Evolutionary conservation across 2,888 invertebrate genomes (phyloP).

Genomic region (Tinea trinotella): DNA sequence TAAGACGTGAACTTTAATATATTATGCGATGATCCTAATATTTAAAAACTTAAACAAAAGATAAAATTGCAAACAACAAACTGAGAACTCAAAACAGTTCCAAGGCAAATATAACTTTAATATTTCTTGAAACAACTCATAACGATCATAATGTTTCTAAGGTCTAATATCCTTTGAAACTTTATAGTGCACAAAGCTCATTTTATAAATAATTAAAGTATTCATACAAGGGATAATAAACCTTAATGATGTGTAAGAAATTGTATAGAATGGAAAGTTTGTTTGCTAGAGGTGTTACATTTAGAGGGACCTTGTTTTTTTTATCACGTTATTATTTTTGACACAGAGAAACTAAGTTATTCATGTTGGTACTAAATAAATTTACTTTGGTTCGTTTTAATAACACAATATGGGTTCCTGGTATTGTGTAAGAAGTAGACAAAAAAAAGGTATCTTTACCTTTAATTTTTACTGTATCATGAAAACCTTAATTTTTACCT

Average conservation of each 20-base stretch:
- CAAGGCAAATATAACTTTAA: neutral
- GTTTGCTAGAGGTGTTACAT: conserved; percentile 33
- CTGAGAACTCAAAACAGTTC: neutral
- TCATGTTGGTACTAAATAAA: conserved; percentile 13
- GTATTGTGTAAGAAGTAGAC: too few relatives aligned
- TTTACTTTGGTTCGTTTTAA: neutral
- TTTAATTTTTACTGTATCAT: too few relatives aligned
- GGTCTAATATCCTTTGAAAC: neutral
- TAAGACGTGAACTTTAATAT: too few relatives aligned
- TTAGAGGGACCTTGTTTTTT: conserved; percentile 34
- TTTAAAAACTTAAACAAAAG: neutral
- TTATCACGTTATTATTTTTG: conserved; percentile 22
- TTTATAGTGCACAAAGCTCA: neutral
- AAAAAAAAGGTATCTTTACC: too few relatives aligned
- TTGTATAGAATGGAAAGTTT: neutral
- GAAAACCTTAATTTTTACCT: too few relatives aligned
- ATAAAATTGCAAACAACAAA: neutral
- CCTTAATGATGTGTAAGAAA: neutral
- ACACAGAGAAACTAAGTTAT: neutral
- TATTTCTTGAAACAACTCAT: neutral
- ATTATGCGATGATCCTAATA: too few relatives aligned
- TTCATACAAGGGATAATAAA: neutral
- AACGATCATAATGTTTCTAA: neutral
- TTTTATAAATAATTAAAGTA: neutral
- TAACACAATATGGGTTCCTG: neutral